Base-by-base conservation (phyloP, 92 coral and sea anemone genomes). In the Zoanthus solanderi region DNA sequence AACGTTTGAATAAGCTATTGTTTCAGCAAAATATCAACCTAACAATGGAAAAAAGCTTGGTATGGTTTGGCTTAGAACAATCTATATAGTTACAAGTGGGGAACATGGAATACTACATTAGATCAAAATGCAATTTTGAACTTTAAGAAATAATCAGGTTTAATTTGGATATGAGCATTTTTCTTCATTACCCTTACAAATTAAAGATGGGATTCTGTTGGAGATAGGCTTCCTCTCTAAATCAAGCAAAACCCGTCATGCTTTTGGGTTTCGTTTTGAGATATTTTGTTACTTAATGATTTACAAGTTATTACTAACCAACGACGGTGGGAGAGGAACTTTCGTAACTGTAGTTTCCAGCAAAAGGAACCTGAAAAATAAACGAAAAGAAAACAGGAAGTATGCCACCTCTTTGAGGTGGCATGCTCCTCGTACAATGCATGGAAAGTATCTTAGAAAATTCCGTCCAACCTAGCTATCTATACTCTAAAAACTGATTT, bases 361-460 rank as follows among this genome's bases (percentile, higher is more conserved):
- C 72, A 65, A 65, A 65, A 67, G 72, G 2, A 67, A 67, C 72
- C 72, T 23, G 72, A 67, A 67, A 67, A 67, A 28, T 17, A 67
- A 34, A 34, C 42, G 72, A 12, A 67, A 67, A 67, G 72, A 67
- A 18, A 18, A 23, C 34, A 31, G 72, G 72, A 67, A 28, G 42
- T 12, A 67, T 67, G 72, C 37, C 72, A 67, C 37, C 72, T 67
- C 17, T n/a, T n/a, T n/a, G 34, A 67, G 72, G 72, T 67, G 72
- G 17, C 72, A 67, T 67, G 72, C 72, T 67, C 37, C 72, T 31
- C 72, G 34, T 67, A 67, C 72, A 30, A 32, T 23, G 0, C 17
- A 67, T 23, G 72, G 72, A 18, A 67, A 18, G 72, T n/a, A 67
- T 67, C 34, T 67, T 67, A 67, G 2, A 7, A 67, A 18, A 18